Evolutionary conservation across 2,888 invertebrate species (phyloP), one percentile per base, ranked within the genome.

Genomic region (Ormyrus nitidulus): DNA sequence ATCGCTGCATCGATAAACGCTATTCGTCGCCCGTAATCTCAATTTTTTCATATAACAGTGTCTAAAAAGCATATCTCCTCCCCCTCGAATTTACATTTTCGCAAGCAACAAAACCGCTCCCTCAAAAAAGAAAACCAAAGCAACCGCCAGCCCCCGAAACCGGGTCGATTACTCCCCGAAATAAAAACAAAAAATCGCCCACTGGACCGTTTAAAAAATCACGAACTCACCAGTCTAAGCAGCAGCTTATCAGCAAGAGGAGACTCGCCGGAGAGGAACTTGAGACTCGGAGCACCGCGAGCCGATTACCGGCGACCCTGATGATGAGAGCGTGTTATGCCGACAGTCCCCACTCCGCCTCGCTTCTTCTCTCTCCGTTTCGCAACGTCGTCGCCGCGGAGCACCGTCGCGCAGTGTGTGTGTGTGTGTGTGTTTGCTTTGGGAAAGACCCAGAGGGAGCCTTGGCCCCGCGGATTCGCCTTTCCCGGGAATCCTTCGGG

Each of bases 401-500:
- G 10, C 44, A n/a, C 68, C n/a, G 19, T 8, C 11, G 56, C 54
- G 54, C 65, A 10, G 8, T n/a, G 8, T n/a, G 10, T 64, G 7
- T 0, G 34, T 9, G 46, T 10, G 19, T 62, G 44, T 62, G 19
- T 6, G 10, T 10, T 19, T 62, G 62, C 6, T 34, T 54, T 56
- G 68, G 68, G 68, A 68, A 68, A 68, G 54, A 11, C 68, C 68
- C 68, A 46, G 19, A 44, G 13, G 34, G 19, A 10, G 3, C 68
- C 8, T 13, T 34, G 19, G 59, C 59, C n/a, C 58, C 53, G 53
- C n/a, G 6, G 10, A 9, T 7, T 6, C 8, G 13, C 19, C 7
- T 54, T 68, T 68, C 68, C 34, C 44, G 68, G 68, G 53, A 68
- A 68, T 68, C 68, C 68, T 68, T 68, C 68, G 54, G 68, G 66